Conservation (phyloP, 2,113 vertebrate species). For the Oophaga pumilio region DNA sequence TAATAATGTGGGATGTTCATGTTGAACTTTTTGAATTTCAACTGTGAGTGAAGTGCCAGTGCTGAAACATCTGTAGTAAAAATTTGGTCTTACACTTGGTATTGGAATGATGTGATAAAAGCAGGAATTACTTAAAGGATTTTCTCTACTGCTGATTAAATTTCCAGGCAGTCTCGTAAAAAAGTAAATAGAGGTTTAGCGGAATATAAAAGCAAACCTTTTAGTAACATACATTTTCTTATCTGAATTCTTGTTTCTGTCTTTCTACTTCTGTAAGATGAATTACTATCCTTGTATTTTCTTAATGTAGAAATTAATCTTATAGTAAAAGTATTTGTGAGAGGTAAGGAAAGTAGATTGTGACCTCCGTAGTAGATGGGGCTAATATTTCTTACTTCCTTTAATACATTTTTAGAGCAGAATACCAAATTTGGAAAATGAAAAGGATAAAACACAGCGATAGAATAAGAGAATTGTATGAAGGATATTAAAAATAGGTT, state of each 20-base stretch:
- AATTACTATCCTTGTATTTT: neutral
- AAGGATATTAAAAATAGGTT: neutral
- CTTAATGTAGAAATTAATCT: neutral
- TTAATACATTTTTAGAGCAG: neutral
- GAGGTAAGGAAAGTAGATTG: neutral
- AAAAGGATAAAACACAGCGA: neutral
- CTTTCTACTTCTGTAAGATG: neutral
- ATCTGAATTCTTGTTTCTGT: constrained; percentile 2
- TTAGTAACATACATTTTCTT: neutral
- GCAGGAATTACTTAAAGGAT: neutral
- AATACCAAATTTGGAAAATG: neutral
- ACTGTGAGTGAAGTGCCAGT: neutral
- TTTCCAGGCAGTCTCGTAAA: neutral
- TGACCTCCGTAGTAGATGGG: neutral
- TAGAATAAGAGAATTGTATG: neutral
- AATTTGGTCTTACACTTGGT: neutral
- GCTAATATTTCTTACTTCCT: neutral
- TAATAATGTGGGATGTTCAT: neutral
- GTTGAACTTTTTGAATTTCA: neutral
- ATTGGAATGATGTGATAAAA: neutral
- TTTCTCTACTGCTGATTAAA: neutral
- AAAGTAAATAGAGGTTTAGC: neutral
- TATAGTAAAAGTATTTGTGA: neutral
- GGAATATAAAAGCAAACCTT: neutral
- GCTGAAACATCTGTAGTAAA: neutral